These are phyloP conservation scores for Loriculus beryllinus DNA, from an alignment of 2,797 vertebrate genomes.

Conservation along the genomic window DNA sequence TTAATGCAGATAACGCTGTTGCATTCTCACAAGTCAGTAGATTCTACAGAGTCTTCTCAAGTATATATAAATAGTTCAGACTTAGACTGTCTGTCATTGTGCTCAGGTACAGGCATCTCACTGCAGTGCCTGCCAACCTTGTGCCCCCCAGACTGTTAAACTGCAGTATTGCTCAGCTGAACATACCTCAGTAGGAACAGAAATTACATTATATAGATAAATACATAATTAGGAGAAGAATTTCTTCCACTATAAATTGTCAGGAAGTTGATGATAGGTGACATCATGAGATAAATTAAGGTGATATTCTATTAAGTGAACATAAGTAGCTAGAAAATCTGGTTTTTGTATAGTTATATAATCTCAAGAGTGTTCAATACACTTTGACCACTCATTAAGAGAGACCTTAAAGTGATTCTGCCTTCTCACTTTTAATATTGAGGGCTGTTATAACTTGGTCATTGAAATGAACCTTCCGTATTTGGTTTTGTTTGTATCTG, in stretches of 20 bases:
- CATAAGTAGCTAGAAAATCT: not conserved
- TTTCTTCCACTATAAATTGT: not conserved
- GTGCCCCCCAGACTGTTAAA: not conserved
- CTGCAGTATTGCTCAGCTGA: not conserved
- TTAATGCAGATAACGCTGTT: not conserved
- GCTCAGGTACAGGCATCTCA: not conserved
- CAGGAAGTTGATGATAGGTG: not conserved
- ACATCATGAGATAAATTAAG: not conserved
- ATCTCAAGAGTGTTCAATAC: not conserved
- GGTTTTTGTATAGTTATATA: not conserved
- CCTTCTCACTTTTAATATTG: not conserved
- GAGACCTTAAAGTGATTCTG: not conserved
- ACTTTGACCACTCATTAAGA: not conserved
- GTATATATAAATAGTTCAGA: not conserved
- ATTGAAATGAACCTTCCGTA: not conserved
- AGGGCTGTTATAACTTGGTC: not conserved
- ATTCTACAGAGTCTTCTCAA: not conserved
- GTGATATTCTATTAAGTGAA: not conserved
- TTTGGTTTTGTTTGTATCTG: not conserved
- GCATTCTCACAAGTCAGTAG: not conserved
- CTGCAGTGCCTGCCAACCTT: not conserved
- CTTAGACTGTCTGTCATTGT: not conserved
- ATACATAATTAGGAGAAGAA: not conserved
- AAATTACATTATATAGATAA: not conserved
- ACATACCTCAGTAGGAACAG: not conserved